These are phyloP conservation scores for Julus scanicus DNA, from an alignment of 2,888 invertebrate species.

Conservation along the genomic window DNA sequence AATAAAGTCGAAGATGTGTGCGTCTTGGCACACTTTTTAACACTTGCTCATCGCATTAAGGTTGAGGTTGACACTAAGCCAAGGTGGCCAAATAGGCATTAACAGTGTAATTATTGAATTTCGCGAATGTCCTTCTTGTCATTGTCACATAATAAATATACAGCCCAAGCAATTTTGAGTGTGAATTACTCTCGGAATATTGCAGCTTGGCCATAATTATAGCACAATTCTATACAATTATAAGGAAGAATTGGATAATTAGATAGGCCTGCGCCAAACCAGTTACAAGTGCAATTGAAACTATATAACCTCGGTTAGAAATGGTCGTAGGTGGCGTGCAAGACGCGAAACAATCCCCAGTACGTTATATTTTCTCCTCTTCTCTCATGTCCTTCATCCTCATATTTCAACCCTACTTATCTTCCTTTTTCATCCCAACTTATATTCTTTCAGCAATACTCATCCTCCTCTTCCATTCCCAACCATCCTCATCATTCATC, in stretches of 20 bases:
- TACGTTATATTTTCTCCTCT: neutral
- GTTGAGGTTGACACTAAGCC: conserved; percentile 21
- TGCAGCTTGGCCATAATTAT: neutral
- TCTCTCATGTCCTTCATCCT: neutral
- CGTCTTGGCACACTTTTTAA: conserved; percentile 22
- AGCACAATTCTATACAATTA: neutral
- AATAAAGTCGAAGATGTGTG: neutral
- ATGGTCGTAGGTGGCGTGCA: neutral
- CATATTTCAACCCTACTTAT: neutral
- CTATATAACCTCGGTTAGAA: neutral
- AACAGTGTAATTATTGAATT: conserved; percentile 30
- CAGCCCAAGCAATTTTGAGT: neutral
- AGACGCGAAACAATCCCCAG: neutral
- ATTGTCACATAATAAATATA: conserved; percentile 24
- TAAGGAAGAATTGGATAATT: neutral
- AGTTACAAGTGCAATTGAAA: neutral
- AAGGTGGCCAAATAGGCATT: conserved; percentile 34
- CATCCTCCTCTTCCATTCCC: neutral
- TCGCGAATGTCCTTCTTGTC: conserved; percentile 9
- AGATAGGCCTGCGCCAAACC: conserved; percentile 9
- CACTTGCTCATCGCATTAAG: conserved; percentile 34
- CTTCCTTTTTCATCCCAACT: neutral
- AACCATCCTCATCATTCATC: too few species aligned
- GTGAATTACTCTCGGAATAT: conserved; percentile 10
- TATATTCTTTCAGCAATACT: neutral